A percentile compares a stretch with the other conserved stretches of the same genome.
These are phyloP conservation scores for Lamproptera curius DNA, from an alignment of 2,888 invertebrate genomes.

Conservation along the genomic window DNA sequence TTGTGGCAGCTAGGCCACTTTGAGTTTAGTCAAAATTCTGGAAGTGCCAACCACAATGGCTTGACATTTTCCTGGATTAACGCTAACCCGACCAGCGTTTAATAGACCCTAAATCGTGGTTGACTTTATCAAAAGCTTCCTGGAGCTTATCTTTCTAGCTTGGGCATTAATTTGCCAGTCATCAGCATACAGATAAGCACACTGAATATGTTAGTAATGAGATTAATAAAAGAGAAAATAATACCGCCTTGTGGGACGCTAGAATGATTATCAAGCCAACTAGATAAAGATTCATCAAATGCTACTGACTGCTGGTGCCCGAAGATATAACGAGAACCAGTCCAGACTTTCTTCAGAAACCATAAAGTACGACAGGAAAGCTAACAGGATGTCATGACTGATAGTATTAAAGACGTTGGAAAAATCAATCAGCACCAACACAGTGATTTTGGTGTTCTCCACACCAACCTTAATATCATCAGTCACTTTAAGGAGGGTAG, in stretches of 20 bases:
- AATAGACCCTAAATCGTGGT: too few relatives aligned
- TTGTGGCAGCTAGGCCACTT: not conserved
- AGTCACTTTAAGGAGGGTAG: not conserved
- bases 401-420: not conserved
- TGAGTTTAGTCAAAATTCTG: too few relatives aligned
- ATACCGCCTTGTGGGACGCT: too few relatives aligned
- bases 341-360: not conserved
- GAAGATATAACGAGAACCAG: not conserved
- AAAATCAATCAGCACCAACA: not conserved
- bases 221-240: too few relatives aligned
- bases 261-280: too few relatives aligned
- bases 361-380: not conserved
- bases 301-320: not conserved
- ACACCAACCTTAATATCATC: not conserved
- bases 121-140: too few relatives aligned
- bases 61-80: too few relatives aligned
- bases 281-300: too few relatives aligned
- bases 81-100: too few relatives aligned
- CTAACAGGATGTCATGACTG: not conserved
- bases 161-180: too few relatives aligned
- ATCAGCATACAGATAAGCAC: constrained; percentile 3
- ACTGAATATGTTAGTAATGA: not conserved
- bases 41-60: too few relatives aligned
- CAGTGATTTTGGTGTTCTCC: not conserved
- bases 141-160: too few relatives aligned